Evolutionary conservation across 2,113 vertebrate genomes (phyloP).

Genomic region (Anguilla japonica): DNA sequence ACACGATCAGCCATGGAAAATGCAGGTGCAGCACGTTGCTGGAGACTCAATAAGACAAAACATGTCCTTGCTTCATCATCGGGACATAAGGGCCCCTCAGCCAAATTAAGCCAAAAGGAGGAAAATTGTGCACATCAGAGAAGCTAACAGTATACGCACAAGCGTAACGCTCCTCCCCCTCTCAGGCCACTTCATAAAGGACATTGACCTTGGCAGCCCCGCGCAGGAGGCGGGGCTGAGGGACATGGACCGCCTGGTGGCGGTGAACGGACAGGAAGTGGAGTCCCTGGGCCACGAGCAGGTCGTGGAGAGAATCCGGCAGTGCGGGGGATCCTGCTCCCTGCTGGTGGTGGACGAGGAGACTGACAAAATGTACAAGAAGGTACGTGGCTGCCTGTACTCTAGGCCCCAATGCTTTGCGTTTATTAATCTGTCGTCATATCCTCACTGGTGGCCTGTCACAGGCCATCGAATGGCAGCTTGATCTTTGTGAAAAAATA

Average conservation of each 20-base stretch:
- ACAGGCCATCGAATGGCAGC: neutral
- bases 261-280: slow-evolving; percentile 78
- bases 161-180: neutral
- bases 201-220: slow-evolving; percentile 78
- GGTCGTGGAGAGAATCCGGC: slow-evolving; percentile 77
- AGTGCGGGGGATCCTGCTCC: slow-evolving; percentile 70
- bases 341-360: slow-evolving; percentile 82
- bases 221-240: slow-evolving; percentile 78
- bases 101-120: neutral
- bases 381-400: slow-evolving; percentile 69
- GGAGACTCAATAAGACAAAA: too few relatives aligned
- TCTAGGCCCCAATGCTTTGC: too few relatives aligned
- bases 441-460: neutral
- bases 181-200: slow-evolving; percentile 80
- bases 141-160: neutral
- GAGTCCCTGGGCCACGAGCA: slow-evolving; percentile 72
- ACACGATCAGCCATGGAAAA: too few relatives aligned
- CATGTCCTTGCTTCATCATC: too few relatives aligned
- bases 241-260: slow-evolving; percentile 81
- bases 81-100: neutral
- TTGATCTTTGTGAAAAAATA: neutral
- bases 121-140: neutral
- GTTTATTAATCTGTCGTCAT: neutral
- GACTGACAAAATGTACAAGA: slow-evolving; percentile 77
- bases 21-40: too few relatives aligned